A percentile compares a stretch with the other conserved stretches of the same genome.
Conservation (phyloP, 2,113 vertebrate genomes). For the Hippoglossus stenolepis region DNA sequence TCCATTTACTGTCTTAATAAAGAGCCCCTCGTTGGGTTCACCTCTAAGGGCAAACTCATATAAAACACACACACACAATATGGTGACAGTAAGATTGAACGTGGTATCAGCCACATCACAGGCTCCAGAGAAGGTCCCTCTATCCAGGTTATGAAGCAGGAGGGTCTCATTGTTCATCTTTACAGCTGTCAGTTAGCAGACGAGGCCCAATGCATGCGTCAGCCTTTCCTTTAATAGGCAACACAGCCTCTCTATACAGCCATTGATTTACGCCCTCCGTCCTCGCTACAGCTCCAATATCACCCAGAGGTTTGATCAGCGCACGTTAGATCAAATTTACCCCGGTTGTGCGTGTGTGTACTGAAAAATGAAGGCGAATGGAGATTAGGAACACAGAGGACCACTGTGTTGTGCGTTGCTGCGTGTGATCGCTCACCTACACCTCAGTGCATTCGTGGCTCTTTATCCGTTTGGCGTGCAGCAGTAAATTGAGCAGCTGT, state of each 20-base stretch:
- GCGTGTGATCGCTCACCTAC: slow-evolving; percentile 11
- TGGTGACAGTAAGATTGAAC: slow-evolving; percentile 13
- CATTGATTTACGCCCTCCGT: slow-evolving; percentile 67
- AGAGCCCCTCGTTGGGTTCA: slow-evolving; percentile 37
- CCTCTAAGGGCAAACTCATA: slow-evolving; percentile 49
- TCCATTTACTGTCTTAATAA: slow-evolving; percentile 61
- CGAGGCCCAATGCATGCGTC: slow-evolving; percentile 45
- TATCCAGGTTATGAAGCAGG: slow-evolving; percentile 57
- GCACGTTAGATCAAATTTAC: slow-evolving; percentile 46
- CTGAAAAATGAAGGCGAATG: slow-evolving; percentile 40
- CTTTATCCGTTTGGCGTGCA: slow-evolving; percentile 32
- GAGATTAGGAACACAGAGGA: neutral
- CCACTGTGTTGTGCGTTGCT: slow-evolving; percentile 13
- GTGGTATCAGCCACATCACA: neutral
- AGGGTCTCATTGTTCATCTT: slow-evolving; percentile 73
- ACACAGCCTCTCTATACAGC: slow-evolving; percentile 50
- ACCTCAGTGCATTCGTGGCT: slow-evolving; percentile 37
- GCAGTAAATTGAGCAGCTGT: slow-evolving; percentile 72
- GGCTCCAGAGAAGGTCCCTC: slow-evolving; percentile 54
- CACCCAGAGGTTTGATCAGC: slow-evolving; percentile 59
- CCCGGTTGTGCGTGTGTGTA: slow-evolving; percentile 36
- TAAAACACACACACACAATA: slow-evolving; percentile 25
- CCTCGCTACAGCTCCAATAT: slow-evolving; percentile 38
- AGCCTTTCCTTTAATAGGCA: slow-evolving; percentile 77
- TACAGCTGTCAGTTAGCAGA: slow-evolving; percentile 76